Percentiles rank a stretch among this genome's conserved stretches.
These are phyloP conservation scores for Phaedon cochleariae DNA, from an alignment of 2,888 invertebrate genomes.

Conservation along the genomic window DNA sequence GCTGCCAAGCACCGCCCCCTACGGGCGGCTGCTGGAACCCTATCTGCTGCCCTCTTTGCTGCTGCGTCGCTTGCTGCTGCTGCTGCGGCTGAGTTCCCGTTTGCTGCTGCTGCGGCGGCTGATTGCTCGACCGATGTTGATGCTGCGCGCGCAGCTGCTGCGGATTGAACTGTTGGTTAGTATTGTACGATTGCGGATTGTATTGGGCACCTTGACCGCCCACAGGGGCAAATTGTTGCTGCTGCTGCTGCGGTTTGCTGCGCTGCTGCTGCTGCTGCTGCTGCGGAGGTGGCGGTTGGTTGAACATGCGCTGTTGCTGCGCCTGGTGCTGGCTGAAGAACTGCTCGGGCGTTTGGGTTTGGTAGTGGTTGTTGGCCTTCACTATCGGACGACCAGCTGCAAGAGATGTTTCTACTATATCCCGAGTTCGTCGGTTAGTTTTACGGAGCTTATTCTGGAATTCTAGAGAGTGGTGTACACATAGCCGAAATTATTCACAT, in stretches of 20 bases:
- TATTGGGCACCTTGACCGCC: slow-evolving; percentile 43
- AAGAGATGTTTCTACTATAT: no score
- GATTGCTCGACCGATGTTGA: slow-evolving; percentile 57
- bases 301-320: slow-evolving; percentile 37
- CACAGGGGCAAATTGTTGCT: slow-evolving; percentile 27
- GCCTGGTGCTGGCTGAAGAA: slow-evolving; percentile 57
- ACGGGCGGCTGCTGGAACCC: slow-evolving; percentile 31
- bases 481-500: no score
- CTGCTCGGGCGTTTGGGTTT: slow-evolving; percentile 56
- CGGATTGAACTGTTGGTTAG: slow-evolving; percentile 49
- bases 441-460: no score
- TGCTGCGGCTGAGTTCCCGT: slow-evolving; percentile 36
- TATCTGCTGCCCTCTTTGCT: slow-evolving; percentile 38
- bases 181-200: slow-evolving; percentile 42
- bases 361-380: slow-evolving; percentile 64
- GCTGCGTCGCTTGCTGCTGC: slow-evolving; percentile 35
- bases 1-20: slow-evolving; percentile 50
- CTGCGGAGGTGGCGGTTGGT: slow-evolving; percentile 28
- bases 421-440: no score
- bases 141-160: slow-evolving; percentile 56
- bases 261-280: slow-evolving; percentile 25
- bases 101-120: slow-evolving; percentile 45
- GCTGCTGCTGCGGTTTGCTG: slow-evolving; percentile 22
- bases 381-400: slow-evolving; percentile 66
- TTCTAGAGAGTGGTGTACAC: no score